Conservation (phyloP, 2,888 invertebrate species). For the Hirtodrosophila alboralis region DNA sequence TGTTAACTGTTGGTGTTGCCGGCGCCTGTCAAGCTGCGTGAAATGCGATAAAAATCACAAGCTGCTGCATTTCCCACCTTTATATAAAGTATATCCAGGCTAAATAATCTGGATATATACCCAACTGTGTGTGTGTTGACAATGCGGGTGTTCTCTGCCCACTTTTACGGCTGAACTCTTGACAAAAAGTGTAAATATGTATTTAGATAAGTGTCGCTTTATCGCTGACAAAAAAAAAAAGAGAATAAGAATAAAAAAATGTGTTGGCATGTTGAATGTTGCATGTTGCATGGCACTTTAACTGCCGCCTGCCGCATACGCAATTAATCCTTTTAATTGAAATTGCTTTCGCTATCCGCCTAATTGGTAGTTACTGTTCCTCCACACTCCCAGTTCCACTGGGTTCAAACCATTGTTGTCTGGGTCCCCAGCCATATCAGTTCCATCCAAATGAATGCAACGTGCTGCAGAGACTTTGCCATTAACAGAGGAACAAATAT, state of each 20-base stretch:
- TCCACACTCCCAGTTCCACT: too few species aligned
- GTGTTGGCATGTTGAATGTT: slow-evolving; percentile 47
- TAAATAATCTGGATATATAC: slow-evolving; percentile 3
- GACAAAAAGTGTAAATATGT: slow-evolving; percentile 60
- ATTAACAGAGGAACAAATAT: slow-evolving; percentile 26
- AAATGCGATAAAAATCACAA: slow-evolving; percentile 64
- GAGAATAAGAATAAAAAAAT: slow-evolving; percentile 27
- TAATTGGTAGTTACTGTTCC: slow-evolving; percentile 74
- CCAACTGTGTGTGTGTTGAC: slow-evolving; percentile 11
- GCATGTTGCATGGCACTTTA: slow-evolving; percentile 43
- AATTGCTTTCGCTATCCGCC: slow-evolving; percentile 76
- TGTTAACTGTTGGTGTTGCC: slow-evolving; percentile 50
- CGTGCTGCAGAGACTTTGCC: slow-evolving; percentile 47
- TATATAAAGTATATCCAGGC: too few species aligned
- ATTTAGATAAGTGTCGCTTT: slow-evolving; percentile 75
- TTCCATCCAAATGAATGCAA: slow-evolving; percentile 73
- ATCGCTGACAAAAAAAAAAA: too few species aligned
- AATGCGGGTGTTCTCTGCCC: slow-evolving; percentile 47
- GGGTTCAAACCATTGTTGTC: slow-evolving; percentile 34
- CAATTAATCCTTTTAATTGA: slow-evolving; percentile 78
- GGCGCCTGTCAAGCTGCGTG: slow-evolving; percentile 64
- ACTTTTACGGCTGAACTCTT: slow-evolving; percentile 30
- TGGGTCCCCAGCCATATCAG: slow-evolving; percentile 51
- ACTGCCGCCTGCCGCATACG: slow-evolving; percentile 65
- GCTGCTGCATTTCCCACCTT: slow-evolving; percentile 55